Conservation (phyloP, 2,888 invertebrate species). For the Chloromyia formosa region DNA sequence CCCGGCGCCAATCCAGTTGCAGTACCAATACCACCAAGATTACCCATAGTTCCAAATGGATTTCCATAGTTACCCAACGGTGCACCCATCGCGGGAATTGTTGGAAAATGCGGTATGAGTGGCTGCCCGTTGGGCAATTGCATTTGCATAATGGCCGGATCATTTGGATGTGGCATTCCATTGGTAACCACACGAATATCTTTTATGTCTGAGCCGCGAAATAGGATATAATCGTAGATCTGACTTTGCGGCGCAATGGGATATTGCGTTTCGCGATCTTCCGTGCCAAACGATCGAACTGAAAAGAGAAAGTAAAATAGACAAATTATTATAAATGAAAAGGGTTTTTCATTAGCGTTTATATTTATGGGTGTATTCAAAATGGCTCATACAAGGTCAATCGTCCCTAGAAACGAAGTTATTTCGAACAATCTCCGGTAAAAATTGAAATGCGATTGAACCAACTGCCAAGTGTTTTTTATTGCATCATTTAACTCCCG, state of each 20-base stretch:
- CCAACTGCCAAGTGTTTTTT: no score
- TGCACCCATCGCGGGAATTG: conserved; percentile 73
- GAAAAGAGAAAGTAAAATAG: conserved; percentile 63
- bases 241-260: conserved; percentile 97
- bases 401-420: no score
- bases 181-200: conserved; percentile 96
- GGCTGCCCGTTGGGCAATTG: conserved; percentile 76
- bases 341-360: no score
- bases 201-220: conserved; percentile 98
- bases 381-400: no score
- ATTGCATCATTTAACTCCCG: no score
- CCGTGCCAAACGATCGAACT: conserved; percentile 99
- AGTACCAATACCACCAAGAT: conserved; percentile 63
- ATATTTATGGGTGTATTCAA: no score
- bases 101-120: conserved; percentile 73
- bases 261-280: conserved; percentile 94
- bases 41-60: conserved; percentile 62
- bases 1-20: conserved; percentile 65
- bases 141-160: conserved; percentile 97
- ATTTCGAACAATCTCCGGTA: no score
- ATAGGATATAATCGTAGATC: conserved; percentile 98
- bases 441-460: no score
- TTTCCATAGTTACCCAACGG: conserved; percentile 63
- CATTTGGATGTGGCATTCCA: conserved; percentile 87
- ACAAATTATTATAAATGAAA: no score